phyloP scores from a whole-genome alignment of 2,888 invertebrate genomes.

The Eubasilissa splendida region DNA sequence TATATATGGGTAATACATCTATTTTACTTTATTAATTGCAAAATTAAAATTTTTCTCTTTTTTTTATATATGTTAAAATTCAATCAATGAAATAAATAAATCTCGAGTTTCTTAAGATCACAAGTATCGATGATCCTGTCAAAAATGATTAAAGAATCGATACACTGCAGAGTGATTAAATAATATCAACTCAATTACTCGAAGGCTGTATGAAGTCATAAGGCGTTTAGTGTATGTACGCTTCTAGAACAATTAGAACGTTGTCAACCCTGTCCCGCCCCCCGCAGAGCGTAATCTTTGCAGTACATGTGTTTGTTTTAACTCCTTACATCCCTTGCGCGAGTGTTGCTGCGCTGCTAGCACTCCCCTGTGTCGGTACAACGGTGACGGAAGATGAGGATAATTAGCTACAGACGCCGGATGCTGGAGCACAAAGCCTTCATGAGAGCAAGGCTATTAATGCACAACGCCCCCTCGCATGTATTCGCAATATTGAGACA shows the following conservation, averaged over 20 bases:
- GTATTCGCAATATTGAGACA: constrained; percentile 49
- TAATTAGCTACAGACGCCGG: constrained; percentile 55
- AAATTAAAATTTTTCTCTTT: too few relatives aligned
- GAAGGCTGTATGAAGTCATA: constrained; percentile 7
- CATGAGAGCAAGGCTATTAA: constrained; percentile 49
- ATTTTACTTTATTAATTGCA: too few relatives aligned
- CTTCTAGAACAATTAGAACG: constrained; percentile 20
- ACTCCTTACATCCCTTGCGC: constrained; percentile 48
- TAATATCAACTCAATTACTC: neutral
- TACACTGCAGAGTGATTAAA: too few relatives aligned
- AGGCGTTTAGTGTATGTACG: constrained; percentile 18
- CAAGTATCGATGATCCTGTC: too few relatives aligned
- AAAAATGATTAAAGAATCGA: too few relatives aligned
- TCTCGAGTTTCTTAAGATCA: too few relatives aligned
- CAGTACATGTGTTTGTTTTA: constrained; percentile 52
- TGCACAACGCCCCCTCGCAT: constrained; percentile 42
- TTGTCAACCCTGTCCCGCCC: constrained; percentile 1
- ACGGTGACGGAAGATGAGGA: constrained; percentile 28
- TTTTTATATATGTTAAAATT: too few relatives aligned
- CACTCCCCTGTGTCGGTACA: neutral
- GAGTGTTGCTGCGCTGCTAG: constrained; percentile 30
- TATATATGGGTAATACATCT: too few relatives aligned
- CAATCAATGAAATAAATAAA: too few relatives aligned
- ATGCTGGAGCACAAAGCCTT: constrained; percentile 49
- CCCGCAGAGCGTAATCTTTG: constrained; percentile 48